These are phyloP conservation scores for Paracentrotus lividus DNA, from an alignment of 53 echinoderm and acorn worm genomes.

Conservation along the genomic window DNA sequence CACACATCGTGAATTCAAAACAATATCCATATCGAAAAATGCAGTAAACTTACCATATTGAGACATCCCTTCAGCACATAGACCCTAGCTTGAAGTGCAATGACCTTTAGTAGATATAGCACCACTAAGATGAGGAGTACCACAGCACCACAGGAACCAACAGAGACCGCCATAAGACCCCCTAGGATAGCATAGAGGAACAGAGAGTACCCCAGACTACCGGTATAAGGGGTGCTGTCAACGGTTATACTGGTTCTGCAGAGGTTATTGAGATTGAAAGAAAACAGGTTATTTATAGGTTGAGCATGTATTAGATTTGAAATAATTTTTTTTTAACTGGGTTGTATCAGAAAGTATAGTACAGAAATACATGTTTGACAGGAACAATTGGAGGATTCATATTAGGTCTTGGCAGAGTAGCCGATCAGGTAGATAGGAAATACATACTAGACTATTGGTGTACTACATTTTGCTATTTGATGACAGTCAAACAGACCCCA, in stretches of 20 bases:
- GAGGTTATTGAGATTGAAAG: neutral
- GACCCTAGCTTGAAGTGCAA: slow-evolving; percentile 49
- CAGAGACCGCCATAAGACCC: slow-evolving; percentile 43
- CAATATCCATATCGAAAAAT: no score
- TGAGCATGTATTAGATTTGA: neutral
- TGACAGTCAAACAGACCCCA: no score
- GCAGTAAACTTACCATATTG: slow-evolving; percentile 32
- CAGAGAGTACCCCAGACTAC: slow-evolving; percentile 64
- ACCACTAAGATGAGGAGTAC: slow-evolving; percentile 52
- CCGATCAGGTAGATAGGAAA: no score
- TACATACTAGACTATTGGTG: no score
- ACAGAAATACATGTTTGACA: no score
- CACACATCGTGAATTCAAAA: no score
- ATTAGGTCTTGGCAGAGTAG: no score
- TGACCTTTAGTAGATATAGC: slow-evolving; percentile 64
- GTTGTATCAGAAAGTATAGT: no score
- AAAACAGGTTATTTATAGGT: neutral
- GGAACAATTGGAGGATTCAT: no score
- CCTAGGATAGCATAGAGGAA: slow-evolving; percentile 67
- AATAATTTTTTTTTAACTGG: no score
- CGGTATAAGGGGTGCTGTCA: slow-evolving; percentile 27
- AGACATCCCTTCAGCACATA: slow-evolving; percentile 45
- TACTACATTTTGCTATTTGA: no score
- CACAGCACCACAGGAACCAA: slow-evolving; percentile 70
- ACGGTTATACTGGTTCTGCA: slow-evolving; percentile 30